Percentiles rank a stretch among this genome's conserved stretches.
Conservation (phyloP, 2,797 vertebrate species). For the Lutjanus campechanus region DNA sequence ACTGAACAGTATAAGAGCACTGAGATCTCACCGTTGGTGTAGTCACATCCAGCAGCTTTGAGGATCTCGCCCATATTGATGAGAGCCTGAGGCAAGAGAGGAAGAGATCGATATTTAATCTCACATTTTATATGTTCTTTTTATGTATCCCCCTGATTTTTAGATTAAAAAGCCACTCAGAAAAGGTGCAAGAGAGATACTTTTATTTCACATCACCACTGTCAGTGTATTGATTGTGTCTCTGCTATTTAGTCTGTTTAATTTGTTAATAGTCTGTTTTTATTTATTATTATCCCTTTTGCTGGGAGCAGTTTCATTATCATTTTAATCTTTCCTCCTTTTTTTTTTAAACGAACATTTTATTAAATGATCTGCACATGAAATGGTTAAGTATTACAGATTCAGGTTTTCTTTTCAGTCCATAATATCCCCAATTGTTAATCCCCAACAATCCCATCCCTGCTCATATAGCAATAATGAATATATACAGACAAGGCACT, state of each 20-base stretch:
- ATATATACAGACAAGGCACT: too few species aligned
- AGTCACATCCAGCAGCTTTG: slow-evolving; percentile 92
- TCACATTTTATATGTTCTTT: background rate
- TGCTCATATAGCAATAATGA: too few species aligned
- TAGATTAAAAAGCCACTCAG: background rate
- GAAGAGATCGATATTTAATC: background rate
- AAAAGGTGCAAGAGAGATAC: background rate
- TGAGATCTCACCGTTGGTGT: slow-evolving; percentile 89
- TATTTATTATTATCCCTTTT: background rate
- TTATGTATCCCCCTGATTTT: background rate
- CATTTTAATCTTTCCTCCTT: too few species aligned
- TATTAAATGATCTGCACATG: too few species aligned
- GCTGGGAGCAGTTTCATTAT: too few species aligned
- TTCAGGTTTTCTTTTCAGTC: too few species aligned
- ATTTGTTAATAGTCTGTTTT: too few species aligned
- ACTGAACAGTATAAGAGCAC: accelerated
- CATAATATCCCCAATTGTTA: too few species aligned
- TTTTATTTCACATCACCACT: background rate
- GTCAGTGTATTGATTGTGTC: background rate
- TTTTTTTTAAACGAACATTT: too few species aligned
- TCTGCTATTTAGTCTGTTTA: too few species aligned
- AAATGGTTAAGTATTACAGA: too few species aligned
- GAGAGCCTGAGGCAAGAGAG: slow-evolving; percentile 86
- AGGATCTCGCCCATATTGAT: slow-evolving; percentile 95
- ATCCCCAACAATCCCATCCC: too few species aligned